These are phyloP conservation scores for Clitarchus hookeri DNA, from an alignment of 2,888 invertebrate genomes.

Conservation along the genomic window DNA sequence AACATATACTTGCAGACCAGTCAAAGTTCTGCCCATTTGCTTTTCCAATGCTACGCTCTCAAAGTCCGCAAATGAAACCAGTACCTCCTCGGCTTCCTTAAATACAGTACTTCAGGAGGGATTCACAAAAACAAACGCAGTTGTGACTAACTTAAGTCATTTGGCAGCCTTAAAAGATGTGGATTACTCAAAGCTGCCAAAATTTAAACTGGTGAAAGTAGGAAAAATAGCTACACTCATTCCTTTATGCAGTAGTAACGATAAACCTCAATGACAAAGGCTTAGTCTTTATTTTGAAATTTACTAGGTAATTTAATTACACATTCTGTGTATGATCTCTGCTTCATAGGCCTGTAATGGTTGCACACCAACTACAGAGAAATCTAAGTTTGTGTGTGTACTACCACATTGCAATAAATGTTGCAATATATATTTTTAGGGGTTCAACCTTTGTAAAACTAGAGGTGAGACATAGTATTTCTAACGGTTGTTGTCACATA, in stretches of 20 bases:
- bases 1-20: background rate
- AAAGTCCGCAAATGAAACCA: background rate
- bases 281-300: background rate
- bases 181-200: background rate
- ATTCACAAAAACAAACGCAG: background rate
- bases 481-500: background rate
- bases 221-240: background rate
- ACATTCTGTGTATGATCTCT: background rate
- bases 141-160: background rate
- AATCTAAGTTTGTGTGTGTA: background rate
- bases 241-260: background rate
- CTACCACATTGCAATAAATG: background rate
- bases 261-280: background rate
- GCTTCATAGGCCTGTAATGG: background rate
- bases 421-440: background rate
- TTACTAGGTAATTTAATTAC: background rate
- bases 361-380: background rate
- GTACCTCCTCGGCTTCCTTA: background rate
- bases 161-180: background rate
- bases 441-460: background rate
- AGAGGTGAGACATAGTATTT: background rate
- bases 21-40: background rate
- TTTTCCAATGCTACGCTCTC: background rate
- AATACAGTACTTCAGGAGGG: background rate
- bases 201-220: constrained; percentile 20